Base-by-base conservation (phyloP, 1,140 invertebrate species). In the Catajapyx aquilonaris region DNA sequence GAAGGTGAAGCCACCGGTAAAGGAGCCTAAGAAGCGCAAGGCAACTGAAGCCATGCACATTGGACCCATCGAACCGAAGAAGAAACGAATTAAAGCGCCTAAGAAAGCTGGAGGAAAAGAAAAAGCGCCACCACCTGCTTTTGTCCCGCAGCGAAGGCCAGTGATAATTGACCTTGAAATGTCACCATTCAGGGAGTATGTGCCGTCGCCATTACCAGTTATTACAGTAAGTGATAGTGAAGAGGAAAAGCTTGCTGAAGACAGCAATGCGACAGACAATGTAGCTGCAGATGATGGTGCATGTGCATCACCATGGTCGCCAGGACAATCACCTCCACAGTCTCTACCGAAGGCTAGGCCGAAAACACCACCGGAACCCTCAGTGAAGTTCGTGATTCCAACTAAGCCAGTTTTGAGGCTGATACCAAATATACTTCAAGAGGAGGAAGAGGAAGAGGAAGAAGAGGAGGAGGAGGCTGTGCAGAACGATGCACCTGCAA, bases 131-230 rank as follows among this genome's bases (percentile, higher is more conserved):
- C 61, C 50, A 52, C 64, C 56, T 61, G 66, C 37, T 35, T 41
- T 38, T 16, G 34, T 38, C 2, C 20, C 35, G 13, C 41, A 43
- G 18, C 30, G 46, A 28, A 77, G 76, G 54, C 79, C 80, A 11
- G 80, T 80, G 2, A 77, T 84, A 22, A 84, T 84, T 37, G 81
- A 86, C 57, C 56, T 86, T 34, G 80, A 83, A 47, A 66, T 73
- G 36, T 81, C 78, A n/a, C 79, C 79, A 1, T 81, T 81, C 52
- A 66, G 73, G 44, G 78, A 81, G 48, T 63, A 79, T 37, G 74
- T 72, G 4, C 75, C 76, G 1, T 78, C 78, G 13, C 78, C 78
- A 0, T 66, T 71, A 38, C 76, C 81, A 48, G 66, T 84, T 1
- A 84, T 84, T 48, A 69, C 84, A 18, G 58, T 84, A 1, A 81